phyloP scores from a whole-genome alignment of 2,113 vertebrate genomes.

The Tiliqua scincoides region DNA sequence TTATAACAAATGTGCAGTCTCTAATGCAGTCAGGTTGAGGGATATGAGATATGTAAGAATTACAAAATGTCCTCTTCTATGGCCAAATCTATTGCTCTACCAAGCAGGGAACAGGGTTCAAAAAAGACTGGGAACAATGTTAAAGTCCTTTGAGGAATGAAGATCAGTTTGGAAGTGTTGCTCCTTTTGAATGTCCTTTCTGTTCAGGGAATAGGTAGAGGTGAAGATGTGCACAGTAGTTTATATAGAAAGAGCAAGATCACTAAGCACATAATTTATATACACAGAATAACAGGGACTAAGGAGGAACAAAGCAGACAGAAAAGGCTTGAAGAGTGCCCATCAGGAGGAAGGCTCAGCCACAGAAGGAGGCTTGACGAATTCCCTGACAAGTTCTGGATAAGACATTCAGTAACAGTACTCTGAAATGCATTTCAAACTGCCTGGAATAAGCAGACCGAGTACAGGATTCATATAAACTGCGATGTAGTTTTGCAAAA shows the following conservation, averaged over 20 bases:
- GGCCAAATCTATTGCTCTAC: neutral
- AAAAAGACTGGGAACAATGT: neutral
- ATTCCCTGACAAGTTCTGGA: neutral
- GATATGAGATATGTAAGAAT: neutral
- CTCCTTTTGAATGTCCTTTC: neutral
- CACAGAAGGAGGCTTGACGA: neutral
- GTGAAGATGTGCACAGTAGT: too few relatives aligned
- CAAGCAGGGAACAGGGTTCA: neutral
- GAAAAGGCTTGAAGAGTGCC: neutral
- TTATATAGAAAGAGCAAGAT: neutral
- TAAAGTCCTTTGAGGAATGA: neutral
- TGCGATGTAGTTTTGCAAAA: neutral
- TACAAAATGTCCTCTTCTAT: neutral
- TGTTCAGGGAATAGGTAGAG: neutral
- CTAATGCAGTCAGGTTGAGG: neutral
- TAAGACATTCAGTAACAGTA: neutral
- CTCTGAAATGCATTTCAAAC: neutral
- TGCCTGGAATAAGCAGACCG: neutral
- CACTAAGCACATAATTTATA: neutral
- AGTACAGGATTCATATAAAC: neutral
- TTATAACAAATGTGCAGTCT: neutral
- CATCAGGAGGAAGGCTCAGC: neutral
- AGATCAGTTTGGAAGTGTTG: neutral
- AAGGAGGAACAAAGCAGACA: too few relatives aligned
- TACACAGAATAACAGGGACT: neutral